phyloP scores from a whole-genome alignment of 2,113 vertebrate genomes.

The Nesoenas mayeri region DNA sequence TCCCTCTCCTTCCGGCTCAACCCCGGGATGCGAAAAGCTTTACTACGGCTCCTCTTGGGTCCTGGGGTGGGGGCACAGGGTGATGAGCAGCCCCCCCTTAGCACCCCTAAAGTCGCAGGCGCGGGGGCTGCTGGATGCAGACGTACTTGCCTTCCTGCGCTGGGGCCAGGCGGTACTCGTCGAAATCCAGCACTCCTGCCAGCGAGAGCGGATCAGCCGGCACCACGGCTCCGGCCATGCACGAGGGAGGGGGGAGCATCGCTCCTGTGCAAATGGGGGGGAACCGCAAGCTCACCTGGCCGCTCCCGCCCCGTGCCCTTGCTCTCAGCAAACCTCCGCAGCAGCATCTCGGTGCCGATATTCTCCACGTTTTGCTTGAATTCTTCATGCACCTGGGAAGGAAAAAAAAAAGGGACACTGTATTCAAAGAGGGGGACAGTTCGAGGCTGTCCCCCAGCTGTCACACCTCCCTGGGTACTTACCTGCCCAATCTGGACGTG shows the following conservation, averaged over 20 bases:
- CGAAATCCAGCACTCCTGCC: constrained; percentile 85
- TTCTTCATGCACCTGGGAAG: constrained; percentile 88
- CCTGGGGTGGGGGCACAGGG: constrained; percentile 35
- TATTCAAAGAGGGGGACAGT: too few relatives aligned
- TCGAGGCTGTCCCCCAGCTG: too few relatives aligned
- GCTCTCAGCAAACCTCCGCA: constrained; percentile 88
- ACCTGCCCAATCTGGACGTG: constrained; percentile 97
- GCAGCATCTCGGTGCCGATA: constrained; percentile 85
- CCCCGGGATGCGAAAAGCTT: constrained; percentile 91
- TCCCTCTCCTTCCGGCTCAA: constrained; percentile 89
- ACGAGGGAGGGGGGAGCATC: background rate
- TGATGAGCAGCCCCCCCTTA: background rate
- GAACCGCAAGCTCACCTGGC: constrained; percentile 79
- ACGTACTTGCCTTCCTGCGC: constrained; percentile 81
- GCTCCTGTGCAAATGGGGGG: rapidly evolving
- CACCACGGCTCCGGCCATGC: rapidly evolving
- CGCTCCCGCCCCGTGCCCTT: constrained; percentile 90
- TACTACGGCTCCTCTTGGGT: constrained; percentile 84
- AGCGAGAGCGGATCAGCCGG: background rate
- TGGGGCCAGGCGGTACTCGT: constrained; percentile 79
- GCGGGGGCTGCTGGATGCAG: constrained; percentile 32
- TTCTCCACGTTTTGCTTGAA: constrained; percentile 98
- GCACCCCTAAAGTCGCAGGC: rapidly evolving
- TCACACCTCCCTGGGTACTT: background rate
- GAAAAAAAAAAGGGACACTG: too few relatives aligned